phyloP scores from a whole-genome alignment of 2,797 vertebrate species.

The Rhodeus uyekii region DNA sequence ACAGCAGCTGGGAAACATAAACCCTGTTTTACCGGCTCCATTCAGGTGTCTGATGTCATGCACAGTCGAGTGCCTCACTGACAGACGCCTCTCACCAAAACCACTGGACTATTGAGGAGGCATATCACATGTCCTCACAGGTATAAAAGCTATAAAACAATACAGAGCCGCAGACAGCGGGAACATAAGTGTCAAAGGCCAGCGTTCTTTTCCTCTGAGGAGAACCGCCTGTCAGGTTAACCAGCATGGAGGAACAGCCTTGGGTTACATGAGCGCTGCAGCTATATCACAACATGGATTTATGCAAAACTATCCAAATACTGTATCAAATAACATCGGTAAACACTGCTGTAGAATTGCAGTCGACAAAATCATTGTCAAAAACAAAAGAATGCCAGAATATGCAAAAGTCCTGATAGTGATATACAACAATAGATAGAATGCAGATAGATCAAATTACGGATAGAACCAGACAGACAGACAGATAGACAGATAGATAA shows the following conservation, averaged over 20 bases:
- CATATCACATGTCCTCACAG: conserved; percentile 58
- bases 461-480: too few relatives aligned
- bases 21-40: not conserved
- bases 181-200: conserved; percentile 50
- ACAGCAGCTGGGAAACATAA: not conserved
- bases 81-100: conserved; percentile 52
- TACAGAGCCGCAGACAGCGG: conserved; percentile 30
- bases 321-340: not conserved
- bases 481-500: conserved; percentile 3
- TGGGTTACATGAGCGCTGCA: not conserved
- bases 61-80: conserved; percentile 46
- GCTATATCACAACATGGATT: not conserved
- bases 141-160: conserved; percentile 61
- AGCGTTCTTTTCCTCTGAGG: conserved; percentile 24
- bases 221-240: conserved; percentile 23
- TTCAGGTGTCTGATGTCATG: conserved; percentile 31
- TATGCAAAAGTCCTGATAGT: too few relatives aligned
- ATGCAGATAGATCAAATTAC: too few relatives aligned
- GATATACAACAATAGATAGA: too few relatives aligned
- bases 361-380: not conserved
- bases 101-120: conserved; percentile 58
- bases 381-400: not conserved
- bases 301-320: not conserved
- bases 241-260: conserved; percentile 31
- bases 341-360: not conserved